Percentiles rank a stretch among this genome's conserved stretches.
Conservation (phyloP, 2,797 vertebrate genomes). For the Australoheros facetus region DNA sequence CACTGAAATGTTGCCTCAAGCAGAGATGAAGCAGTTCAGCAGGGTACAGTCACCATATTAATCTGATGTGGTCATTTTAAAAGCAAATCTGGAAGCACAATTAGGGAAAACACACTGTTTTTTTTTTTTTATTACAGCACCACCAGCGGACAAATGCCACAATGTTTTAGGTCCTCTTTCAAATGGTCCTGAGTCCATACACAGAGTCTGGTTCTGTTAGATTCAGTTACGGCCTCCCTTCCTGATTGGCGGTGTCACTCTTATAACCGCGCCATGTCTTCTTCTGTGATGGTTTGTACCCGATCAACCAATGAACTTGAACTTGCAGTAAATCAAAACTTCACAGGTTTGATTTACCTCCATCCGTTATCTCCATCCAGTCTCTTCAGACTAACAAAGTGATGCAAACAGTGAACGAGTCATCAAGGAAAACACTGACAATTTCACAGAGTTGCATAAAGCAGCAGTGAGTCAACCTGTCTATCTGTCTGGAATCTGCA, state of each 20-base stretch:
- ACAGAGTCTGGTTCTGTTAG: not conserved
- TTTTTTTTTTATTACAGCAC: not conserved
- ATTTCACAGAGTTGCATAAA: not conserved
- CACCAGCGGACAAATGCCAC: not conserved
- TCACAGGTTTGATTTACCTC: not conserved
- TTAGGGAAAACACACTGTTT: not conserved
- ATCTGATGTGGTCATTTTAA: not conserved
- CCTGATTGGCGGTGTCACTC: not conserved
- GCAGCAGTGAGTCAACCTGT: not conserved
- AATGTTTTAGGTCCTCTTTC: not conserved
- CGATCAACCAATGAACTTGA: too few relatives aligned
- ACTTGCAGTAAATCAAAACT: too few relatives aligned
- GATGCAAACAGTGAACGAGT: not conserved
- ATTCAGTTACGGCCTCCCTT: not conserved
- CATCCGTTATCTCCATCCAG: not conserved
- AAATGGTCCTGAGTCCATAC: not conserved
- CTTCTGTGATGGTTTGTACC: too few relatives aligned
- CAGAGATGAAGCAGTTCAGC: not conserved
- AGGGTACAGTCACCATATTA: not conserved
- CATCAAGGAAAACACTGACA: not conserved
- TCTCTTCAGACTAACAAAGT: not conserved
- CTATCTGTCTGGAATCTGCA: not conserved
- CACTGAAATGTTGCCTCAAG: not conserved
- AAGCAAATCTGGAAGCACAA: not conserved
- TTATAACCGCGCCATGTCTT: too few relatives aligned